Evolutionary conservation across 1,140 invertebrate genomes (phyloP).

Genomic region (Carposina sasakii): DNA sequence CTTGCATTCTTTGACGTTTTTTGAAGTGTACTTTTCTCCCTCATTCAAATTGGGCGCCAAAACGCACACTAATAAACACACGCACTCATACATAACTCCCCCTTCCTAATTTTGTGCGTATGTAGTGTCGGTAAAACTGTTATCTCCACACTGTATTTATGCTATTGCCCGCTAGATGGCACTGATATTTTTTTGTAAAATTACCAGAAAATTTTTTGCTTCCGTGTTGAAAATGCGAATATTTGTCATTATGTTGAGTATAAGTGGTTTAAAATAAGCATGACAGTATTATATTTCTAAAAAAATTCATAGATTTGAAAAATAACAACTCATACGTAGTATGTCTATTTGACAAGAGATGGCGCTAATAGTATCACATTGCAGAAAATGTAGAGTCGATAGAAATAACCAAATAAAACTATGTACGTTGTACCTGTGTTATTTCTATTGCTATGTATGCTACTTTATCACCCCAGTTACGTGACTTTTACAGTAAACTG

Average conservation of each 20-base stretch:
- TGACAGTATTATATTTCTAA: too few relatives aligned
- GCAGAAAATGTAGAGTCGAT: background rate
- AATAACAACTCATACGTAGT: too few relatives aligned
- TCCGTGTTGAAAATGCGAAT: too few relatives aligned
- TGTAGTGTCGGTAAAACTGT: constrained; percentile 44
- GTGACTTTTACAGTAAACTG: constrained; percentile 61
- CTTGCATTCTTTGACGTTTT: too few relatives aligned
- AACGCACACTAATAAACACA: too few relatives aligned
- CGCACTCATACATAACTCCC: constrained; percentile 36
- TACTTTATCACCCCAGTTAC: constrained; percentile 34
- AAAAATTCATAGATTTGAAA: too few relatives aligned
- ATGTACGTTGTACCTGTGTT: too few relatives aligned
- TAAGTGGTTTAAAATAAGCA: too few relatives aligned
- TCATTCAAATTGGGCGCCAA: too few relatives aligned
- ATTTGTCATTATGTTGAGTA: too few relatives aligned
- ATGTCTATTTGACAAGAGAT: constrained; percentile 42
- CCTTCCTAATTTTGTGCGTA: constrained; percentile 15
- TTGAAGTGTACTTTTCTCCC: too few relatives aligned
- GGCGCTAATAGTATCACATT: constrained; percentile 29
- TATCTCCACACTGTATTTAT: background rate
- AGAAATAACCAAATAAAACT: constrained; percentile 15
- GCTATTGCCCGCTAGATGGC: constrained; percentile 49
- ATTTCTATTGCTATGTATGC: too few relatives aligned
- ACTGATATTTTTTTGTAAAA: background rate
- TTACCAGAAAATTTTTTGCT: background rate